Evolutionary conservation across 2,113 vertebrate species (phyloP).

Genomic region (Formicarius rufipectus): DNA sequence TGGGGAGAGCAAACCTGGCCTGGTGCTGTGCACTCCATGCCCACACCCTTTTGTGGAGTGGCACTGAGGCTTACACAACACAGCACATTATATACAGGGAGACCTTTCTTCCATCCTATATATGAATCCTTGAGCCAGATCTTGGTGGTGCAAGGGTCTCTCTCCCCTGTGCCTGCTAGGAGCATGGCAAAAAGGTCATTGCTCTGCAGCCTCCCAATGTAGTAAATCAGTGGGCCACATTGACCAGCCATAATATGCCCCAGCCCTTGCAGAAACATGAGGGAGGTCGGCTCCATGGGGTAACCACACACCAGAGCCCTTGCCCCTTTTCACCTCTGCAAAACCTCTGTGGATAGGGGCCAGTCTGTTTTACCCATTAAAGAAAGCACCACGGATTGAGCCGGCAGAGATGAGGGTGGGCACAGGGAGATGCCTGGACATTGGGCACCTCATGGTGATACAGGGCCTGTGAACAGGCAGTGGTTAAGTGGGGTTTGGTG

Average conservation of each 20-base stretch:
- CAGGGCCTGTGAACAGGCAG: neutral
- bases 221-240: neutral
- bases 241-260: accelerated
- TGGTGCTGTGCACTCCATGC: accelerated
- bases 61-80: neutral
- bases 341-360: accelerated
- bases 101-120: neutral
- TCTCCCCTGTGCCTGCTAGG: neutral
- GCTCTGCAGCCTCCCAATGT: accelerated
- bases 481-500: neutral
- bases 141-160: neutral
- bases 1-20: accelerated
- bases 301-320: neutral
- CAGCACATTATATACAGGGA: neutral
- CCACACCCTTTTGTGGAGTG: accelerated
- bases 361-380: neutral
- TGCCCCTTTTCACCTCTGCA: neutral
- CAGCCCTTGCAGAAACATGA: accelerated
- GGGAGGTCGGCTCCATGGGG: neutral
- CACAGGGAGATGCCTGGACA: neutral
- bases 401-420: neutral
- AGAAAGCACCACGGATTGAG: neutral
- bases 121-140: accelerated
- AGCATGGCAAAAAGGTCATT: neutral
- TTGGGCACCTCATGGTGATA: neutral